Percentiles rank a stretch among this genome's conserved stretches.
Conservation (phyloP, 2,113 vertebrate species). For the Salminus brasiliensis region DNA sequence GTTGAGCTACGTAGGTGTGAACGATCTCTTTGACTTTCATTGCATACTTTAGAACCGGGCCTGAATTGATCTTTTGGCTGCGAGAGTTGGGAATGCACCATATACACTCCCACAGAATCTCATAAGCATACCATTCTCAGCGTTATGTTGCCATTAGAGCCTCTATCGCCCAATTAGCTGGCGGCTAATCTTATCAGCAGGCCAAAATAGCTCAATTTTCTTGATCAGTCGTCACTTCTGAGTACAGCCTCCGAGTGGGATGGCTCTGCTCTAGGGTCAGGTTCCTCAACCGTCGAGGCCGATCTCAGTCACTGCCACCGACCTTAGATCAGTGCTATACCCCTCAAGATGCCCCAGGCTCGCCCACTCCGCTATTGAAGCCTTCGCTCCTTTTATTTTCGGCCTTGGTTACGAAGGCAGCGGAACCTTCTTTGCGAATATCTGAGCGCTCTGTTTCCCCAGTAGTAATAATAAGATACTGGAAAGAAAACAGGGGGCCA, state of each 20-base stretch:
- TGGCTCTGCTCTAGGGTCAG: conserved; percentile 53
- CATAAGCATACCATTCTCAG: neutral
- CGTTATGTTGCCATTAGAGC: neutral
- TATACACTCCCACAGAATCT: neutral
- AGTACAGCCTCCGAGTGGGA: conserved; percentile 15
- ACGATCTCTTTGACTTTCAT: too few relatives aligned
- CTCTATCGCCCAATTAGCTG: neutral
- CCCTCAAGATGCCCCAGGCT: neutral
- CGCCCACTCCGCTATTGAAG: neutral
- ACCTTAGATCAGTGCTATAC: neutral
- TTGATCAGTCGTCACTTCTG: neutral
- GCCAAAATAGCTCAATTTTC: neutral
- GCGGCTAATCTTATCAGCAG: too few relatives aligned
- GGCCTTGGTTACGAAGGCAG: neutral
- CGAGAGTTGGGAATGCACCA: neutral
- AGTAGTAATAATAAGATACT: conserved; percentile 71
- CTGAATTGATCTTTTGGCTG: neutral
- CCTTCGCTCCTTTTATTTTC: neutral
- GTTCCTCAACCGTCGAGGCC: neutral
- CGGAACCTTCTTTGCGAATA: conserved; percentile 63
- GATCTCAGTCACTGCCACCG: neutral
- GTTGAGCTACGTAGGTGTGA: too few relatives aligned
- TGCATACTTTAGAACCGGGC: too few relatives aligned
- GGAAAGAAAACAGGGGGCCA: conserved; percentile 62
- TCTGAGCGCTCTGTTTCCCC: conserved; percentile 67